phyloP scores from a whole-genome alignment of 30 jellyfish, hydroid and myxozoan genomes.

The Hydra vulgaris region DNA sequence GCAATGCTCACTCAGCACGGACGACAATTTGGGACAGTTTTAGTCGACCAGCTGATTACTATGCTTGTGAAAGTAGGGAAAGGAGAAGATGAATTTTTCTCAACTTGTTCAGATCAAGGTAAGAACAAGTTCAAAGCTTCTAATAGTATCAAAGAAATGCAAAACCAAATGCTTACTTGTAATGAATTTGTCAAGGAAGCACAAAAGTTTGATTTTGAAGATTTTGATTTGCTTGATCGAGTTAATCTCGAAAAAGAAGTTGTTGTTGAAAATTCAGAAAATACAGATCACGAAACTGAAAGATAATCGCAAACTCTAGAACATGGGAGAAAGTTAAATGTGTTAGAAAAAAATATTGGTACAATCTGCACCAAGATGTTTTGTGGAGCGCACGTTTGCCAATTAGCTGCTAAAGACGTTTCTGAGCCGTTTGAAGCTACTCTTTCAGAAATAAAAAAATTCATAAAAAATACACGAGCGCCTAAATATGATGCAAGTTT shows the following conservation, averaged over 20 bases:
- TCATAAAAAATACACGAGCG: background rate
- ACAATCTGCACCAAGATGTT: background rate
- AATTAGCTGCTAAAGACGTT: background rate
- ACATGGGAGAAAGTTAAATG: background rate
- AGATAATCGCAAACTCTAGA: background rate
- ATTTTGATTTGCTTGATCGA: background rate
- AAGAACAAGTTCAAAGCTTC: background rate
- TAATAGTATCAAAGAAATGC: background rate
- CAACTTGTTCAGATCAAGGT: background rate
- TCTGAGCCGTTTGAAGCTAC: background rate
- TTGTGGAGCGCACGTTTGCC: background rate
- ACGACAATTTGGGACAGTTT: background rate
- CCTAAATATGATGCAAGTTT: background rate
- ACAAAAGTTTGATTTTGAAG: background rate
- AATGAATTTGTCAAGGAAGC: background rate
- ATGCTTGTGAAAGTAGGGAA: background rate
- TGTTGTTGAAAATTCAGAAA: background rate
- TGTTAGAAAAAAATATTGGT: background rate
- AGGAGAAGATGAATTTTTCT: background rate
- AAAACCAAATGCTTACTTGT: background rate
- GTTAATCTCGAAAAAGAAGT: background rate
- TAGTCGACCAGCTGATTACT: background rate
- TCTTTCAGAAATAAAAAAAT: background rate
- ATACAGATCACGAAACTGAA: background rate
- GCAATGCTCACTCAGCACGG: background rate